phyloP scores from a whole-genome alignment of 2,888 invertebrate genomes.

The Trachelus iudaicus region DNA sequence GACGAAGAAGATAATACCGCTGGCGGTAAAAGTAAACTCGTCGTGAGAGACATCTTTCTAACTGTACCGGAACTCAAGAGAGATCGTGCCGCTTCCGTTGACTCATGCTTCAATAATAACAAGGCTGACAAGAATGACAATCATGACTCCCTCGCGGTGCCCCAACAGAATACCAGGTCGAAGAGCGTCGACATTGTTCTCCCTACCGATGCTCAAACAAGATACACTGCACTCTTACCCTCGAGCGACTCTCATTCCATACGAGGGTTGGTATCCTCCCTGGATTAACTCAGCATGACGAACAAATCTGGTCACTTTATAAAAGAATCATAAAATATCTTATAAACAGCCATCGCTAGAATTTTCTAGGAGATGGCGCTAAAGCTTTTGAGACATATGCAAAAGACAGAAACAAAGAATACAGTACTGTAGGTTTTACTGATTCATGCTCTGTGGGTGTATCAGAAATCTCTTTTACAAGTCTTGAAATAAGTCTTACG shows the following conservation, averaged over 20 bases:
- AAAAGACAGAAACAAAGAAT: not conserved
- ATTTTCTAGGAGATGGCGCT: not conserved
- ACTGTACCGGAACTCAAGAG: constrained; percentile 86
- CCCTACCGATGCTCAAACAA: constrained; percentile 85
- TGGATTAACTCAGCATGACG: not conserved
- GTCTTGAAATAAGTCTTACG: not conserved
- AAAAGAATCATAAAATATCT: not conserved
- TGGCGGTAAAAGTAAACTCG: constrained; percentile 42
- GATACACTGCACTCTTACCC: constrained; percentile 80
- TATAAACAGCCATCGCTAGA: not conserved
- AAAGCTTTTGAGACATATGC: not conserved
- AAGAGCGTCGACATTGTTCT: constrained; percentile 89
- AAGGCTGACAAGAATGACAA: constrained; percentile 77
- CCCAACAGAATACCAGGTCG: constrained; percentile 78
- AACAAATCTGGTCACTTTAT: not conserved
- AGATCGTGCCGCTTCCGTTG: constrained; percentile 88
- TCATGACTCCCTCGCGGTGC: constrained; percentile 77
- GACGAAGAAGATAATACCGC: constrained; percentile 21
- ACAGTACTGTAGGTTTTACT: not conserved
- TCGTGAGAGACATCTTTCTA: constrained; percentile 79
- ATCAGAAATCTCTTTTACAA: not conserved
- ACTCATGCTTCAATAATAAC: constrained; percentile 84
- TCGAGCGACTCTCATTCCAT: constrained; percentile 48
- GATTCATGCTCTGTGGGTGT: not conserved
- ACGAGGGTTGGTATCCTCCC: constrained; percentile 64